Evolutionary conservation across 2,888 invertebrate genomes (phyloP), one percentile per base, ranked within the genome.

Genomic region (Pegoplata infirma): DNA sequence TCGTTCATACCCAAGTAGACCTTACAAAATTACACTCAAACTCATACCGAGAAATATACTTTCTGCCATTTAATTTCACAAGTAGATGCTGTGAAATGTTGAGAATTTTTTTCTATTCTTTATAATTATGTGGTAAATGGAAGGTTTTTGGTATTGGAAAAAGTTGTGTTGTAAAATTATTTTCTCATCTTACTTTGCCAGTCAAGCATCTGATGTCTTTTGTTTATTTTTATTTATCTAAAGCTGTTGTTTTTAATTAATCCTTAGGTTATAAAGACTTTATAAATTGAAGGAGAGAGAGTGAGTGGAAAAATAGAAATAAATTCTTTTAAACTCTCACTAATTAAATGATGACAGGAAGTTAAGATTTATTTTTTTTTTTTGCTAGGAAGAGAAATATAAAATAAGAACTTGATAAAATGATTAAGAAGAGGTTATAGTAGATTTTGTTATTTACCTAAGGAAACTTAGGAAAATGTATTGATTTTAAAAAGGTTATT

Each of bases 271-370:
- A 32, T 66, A 53, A 58, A 44, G 58, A 44, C 25, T 64, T 49
- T 47, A 44, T 23, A 58, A 49, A 47, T 40, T 58, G 61, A 69
- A n/a, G n/a, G n/a, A n/a, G n/a, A n/a, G n/a, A n/a, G n/a, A n/a
- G n/a, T n/a, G n/a, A n/a, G n/a, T 46, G 47, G 40, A 36, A 28
- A 49, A 49, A n/a, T n/a, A n/a, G n/a, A n/a, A 49, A 63, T 36
- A 51, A 49, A 51, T 36, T 63, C 51, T 21, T 49, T 17, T 49
- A 49, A 63, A 49, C 19, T 63, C 7, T 23, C 16, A 40, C 64
- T 78, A 74, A 78, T 74, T 78, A 78, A 74, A 78, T 61, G 78
- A 78, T 78, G 78, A 69, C 78, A 74, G 73, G 51, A 56, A 51
- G 72, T 77, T 67, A 58, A 72, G 36, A 5, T 40, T 40, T 40